Conservation (phyloP, 2,797 vertebrate genomes). For the Parambassis ranga region DNA sequence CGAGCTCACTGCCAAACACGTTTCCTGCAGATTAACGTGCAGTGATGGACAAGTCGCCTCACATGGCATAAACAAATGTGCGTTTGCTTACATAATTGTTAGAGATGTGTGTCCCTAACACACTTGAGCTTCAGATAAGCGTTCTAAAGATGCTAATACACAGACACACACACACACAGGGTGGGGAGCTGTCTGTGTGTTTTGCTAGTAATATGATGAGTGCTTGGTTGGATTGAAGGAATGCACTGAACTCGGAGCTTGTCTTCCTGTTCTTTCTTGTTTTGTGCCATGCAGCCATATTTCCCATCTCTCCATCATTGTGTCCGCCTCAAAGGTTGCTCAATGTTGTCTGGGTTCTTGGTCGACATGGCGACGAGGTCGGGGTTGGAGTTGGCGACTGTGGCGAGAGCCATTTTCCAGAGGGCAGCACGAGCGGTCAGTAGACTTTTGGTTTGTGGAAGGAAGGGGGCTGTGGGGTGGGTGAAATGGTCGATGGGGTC, state of each 20-base stretch:
- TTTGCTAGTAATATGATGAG: constrained; percentile 81
- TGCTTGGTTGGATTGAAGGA: constrained; percentile 82
- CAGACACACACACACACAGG: constrained; percentile 1
- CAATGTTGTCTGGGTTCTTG: constrained; percentile 54
- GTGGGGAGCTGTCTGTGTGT: constrained; percentile 78
- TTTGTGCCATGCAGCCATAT: constrained; percentile 15
- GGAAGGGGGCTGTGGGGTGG: constrained; percentile 17
- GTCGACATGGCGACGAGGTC: constrained; percentile 52
- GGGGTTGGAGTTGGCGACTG: constrained; percentile 26
- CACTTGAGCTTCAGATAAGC: not conserved
- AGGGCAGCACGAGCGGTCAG: constrained; percentile 45
- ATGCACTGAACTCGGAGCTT: constrained; percentile 80
- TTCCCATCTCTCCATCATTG: constrained; percentile 33
- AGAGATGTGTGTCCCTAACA: constrained; percentile 1
- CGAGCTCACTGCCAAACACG: constrained; percentile 28
- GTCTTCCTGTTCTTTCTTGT: constrained; percentile 14
- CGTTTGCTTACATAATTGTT: constrained; percentile 35
- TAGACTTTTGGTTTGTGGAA: constrained; percentile 36
- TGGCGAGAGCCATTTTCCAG: constrained; percentile 55
- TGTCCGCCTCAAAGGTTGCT: constrained; percentile 38
- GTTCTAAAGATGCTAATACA: not conserved
- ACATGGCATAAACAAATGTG: constrained; percentile 19
- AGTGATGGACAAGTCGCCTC: constrained; percentile 9
- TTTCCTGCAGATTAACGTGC: not conserved
- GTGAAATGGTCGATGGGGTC: constrained; percentile 65